phyloP scores from a whole-genome alignment of 23 tunicate genomes.

The Trididemnum miniatum region DNA sequence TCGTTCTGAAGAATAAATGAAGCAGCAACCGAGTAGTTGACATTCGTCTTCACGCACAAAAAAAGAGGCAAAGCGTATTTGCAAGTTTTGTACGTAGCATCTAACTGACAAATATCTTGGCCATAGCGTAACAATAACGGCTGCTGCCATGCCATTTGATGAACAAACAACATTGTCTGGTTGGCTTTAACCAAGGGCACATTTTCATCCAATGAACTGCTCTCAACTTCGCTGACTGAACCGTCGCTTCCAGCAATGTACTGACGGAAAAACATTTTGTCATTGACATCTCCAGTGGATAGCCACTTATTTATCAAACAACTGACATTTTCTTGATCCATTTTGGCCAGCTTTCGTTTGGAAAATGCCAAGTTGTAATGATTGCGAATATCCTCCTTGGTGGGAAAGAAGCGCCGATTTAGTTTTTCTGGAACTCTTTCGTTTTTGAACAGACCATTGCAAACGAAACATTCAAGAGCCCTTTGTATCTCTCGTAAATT shows the following conservation, averaged over 20 bases:
- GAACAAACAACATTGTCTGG: slow-evolving; percentile 24
- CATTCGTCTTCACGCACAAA: slow-evolving; percentile 46
- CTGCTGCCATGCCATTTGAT: slow-evolving; percentile 43
- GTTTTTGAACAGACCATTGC: slow-evolving; percentile 6
- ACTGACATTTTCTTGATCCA: slow-evolving; percentile 23
- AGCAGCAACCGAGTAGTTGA: slow-evolving; percentile 24
- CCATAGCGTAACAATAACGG: slow-evolving; percentile 27
- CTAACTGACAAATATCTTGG: slow-evolving; percentile 33
- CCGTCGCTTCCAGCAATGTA: slow-evolving; percentile 14
- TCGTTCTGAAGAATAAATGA: slow-evolving; percentile 23
- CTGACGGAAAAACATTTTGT: slow-evolving; percentile 28
- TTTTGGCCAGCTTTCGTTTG: slow-evolving; percentile 7
- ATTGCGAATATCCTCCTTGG: slow-evolving; percentile 24
- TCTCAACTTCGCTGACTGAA: not conserved
- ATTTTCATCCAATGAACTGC: not conserved
- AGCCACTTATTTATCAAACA: slow-evolving; percentile 21
- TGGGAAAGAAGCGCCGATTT: slow-evolving; percentile 20
- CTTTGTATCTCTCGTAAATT: slow-evolving; percentile 12
- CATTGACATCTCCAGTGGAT: not conserved
- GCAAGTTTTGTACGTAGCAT: slow-evolving; percentile 39
- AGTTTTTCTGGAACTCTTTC: not conserved
- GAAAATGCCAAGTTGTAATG: slow-evolving; percentile 5
- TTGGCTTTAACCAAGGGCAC: not conserved
- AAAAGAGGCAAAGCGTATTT: slow-evolving; percentile 42
- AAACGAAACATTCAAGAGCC: not conserved